These are phyloP conservation scores for Diplogasteroides magnus DNA, from an alignment of 1,140 invertebrate species.

Conservation along the genomic window DNA sequence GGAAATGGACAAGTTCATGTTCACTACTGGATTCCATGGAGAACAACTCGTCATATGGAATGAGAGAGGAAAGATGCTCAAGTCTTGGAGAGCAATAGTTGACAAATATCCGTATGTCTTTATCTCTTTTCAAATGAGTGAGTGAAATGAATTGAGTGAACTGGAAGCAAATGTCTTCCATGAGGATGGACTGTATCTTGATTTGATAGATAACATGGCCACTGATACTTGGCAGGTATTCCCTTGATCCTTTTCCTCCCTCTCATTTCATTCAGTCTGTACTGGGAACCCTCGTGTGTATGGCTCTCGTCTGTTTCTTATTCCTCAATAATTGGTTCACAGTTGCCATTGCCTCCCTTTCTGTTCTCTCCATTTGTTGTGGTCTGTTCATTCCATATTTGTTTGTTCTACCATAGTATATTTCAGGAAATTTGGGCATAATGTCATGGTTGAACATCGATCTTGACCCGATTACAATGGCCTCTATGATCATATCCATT, in stretches of 20 bases:
- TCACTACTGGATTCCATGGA: slow-evolving; percentile 54
- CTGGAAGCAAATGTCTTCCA: slow-evolving; percentile 51
- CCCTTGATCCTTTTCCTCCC: too few relatives aligned
- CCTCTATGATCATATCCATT: slow-evolving; percentile 59
- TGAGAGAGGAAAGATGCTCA: slow-evolving; percentile 46
- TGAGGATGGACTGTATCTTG: slow-evolving; percentile 50
- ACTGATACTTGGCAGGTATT: slow-evolving; percentile 57
- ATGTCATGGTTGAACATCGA: slow-evolving; percentile 55
- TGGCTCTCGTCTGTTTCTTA: slow-evolving; percentile 56
- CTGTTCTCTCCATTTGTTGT: slow-evolving; percentile 56
- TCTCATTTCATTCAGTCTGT: slow-evolving; percentile 39
- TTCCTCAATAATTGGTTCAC: slow-evolving; percentile 58
- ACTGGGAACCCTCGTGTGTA: slow-evolving; percentile 48
- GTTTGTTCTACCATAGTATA: too few relatives aligned
- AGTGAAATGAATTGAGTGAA: slow-evolving; percentile 23
- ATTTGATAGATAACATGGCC: slow-evolving; percentile 58
- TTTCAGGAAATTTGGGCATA: slow-evolving; percentile 56
- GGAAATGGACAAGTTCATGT: slow-evolving; percentile 49
- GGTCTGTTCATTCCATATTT: too few relatives aligned
- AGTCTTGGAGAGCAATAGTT: slow-evolving; percentile 44
- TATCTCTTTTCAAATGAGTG: not conserved
- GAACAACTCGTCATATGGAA: slow-evolving; percentile 47
- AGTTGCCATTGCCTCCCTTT: slow-evolving; percentile 55
- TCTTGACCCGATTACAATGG: slow-evolving; percentile 59
- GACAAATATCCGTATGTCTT: slow-evolving; percentile 47